Conservation (phyloP, 2,113 vertebrate genomes). For the Corythoichthys intestinalis region DNA sequence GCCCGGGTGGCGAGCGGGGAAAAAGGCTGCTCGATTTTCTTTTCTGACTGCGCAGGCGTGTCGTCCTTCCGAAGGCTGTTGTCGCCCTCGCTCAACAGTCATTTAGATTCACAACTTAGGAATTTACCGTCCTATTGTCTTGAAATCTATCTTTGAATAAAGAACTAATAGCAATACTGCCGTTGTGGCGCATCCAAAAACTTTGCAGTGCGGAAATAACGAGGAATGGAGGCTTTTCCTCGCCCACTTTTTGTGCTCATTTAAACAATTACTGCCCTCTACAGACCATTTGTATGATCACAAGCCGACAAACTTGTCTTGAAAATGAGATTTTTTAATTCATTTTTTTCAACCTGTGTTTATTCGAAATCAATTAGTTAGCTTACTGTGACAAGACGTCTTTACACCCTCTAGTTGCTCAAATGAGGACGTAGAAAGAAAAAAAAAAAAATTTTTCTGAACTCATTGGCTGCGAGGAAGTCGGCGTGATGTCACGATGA, state of each 20-base stretch:
- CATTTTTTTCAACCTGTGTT: too few species aligned
- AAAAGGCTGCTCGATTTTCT: conserved; percentile 52
- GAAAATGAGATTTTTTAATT: too few species aligned
- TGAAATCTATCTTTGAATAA: too few species aligned
- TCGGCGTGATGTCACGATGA: too few species aligned
- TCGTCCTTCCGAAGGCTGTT: neutral
- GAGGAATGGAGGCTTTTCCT: neutral
- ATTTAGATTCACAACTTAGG: neutral
- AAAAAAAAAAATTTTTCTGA: too few species aligned
- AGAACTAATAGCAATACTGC: too few species aligned
- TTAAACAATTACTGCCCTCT: neutral
- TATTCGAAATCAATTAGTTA: too few species aligned
- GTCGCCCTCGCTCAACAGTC: neutral
- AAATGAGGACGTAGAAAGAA: too few species aligned
- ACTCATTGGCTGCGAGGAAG: too few species aligned
- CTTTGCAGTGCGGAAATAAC: neutral
- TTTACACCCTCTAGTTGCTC: too few species aligned
- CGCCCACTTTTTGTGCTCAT: neutral
- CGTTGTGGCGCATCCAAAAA: neutral
- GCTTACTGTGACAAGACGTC: too few species aligned
- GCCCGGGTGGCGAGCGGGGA: conserved; percentile 54
- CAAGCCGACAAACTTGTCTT: neutral
- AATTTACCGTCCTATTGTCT: too few species aligned
- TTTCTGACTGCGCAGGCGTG: conserved; percentile 49
- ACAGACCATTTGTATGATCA: neutral